Base-by-base conservation (phyloP, 2,888 invertebrate genomes). In the Plebejus melissa region DNA sequence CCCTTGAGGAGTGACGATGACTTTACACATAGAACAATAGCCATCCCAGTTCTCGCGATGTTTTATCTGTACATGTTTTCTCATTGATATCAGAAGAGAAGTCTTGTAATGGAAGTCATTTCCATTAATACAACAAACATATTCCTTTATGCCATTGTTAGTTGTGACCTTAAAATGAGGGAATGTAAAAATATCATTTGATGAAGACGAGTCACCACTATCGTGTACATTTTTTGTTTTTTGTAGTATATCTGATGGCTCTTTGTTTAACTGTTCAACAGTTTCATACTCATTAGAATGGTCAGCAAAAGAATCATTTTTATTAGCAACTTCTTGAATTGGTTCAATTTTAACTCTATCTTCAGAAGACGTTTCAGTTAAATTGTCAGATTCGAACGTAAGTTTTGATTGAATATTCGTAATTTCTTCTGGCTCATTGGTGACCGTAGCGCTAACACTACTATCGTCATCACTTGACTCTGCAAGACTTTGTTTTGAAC, bases 31-130 rank as follows among this genome's bases (percentile, higher is more conserved):
- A 74, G 81, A 85, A 81, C 95, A 95, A 80, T 89, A 94, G 0
- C 95, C 95, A 77, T 94, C 93, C 95, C 95, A 95, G 36, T 82
- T 83, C 46, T 94, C 90, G 4, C 80, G 79, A 78, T 93, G 93
- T 79, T 90, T 91, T 0, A 81, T 77, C 81, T 92, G 90, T 1
- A 91, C 86, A 77, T 93, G 93, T 81, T 90, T 91, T 79, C 92
- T 93, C 80, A 93, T 86, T 2, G 92, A 92, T 81, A 93, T 93
- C 54, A 91, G 79, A 32, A 93, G 85, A 4, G 86, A 80, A 0
- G 90, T 91, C 80, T 85, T 87, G 38, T 94, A 93, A 80, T 93
- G 92, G 75, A 83, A 82, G 54, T 86, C 83, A 36, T 78, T 79
- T 16, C 87, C 87, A 78, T 91, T 91, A 72, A 93, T 88, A 78